Evolutionary conservation across 2,888 invertebrate genomes (phyloP), one percentile per base, ranked within the genome.

Genomic region (Trichopria drosophilae): DNA sequence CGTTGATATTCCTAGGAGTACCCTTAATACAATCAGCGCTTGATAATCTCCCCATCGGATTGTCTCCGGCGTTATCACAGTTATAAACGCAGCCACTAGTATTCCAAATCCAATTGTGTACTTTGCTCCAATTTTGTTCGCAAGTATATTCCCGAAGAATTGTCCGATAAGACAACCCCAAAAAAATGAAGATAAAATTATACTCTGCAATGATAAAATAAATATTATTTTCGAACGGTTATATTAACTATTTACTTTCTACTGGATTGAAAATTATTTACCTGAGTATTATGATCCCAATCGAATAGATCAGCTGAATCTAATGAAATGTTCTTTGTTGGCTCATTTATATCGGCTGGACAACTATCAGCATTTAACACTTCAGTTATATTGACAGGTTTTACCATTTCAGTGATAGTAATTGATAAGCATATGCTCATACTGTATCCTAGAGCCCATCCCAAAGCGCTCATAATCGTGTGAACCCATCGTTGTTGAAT

Each of bases 101-200:
- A 93, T 86, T 31, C 93, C 93, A 42, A 90, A 77, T 0, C 90
- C 90, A 20, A 92, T 79, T 0, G 90, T 84, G 76, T 90, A 87
- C 72, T 93, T 93, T n/a, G 92, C 93, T 16, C 93, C 93, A 58
- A 89, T 89, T 60, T 82, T 82, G 64, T 90, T 90, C 0, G 92
- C 87, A 31, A 93, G 68, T 41, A 87, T 78, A 46, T 91, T 92
- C 34, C 91, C 92, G 1, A 92, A 92, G 20, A 93, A 72, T 67
- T 92, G 91, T 0, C 90, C 90, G 0, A 89, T 53, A 1, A 91
- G 84, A 75, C 92, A 92, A 2, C 92, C 91, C 79, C 88, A 90
- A 77, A 89, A 92, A 75, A 93, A 92, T 0, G 90, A 83, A 40
- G 88, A 87, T 2, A 91, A 78, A 32, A 91, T 88, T 23, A 88